phyloP scores from a whole-genome alignment of 2,888 invertebrate genomes.

The Cantharis rufa region DNA sequence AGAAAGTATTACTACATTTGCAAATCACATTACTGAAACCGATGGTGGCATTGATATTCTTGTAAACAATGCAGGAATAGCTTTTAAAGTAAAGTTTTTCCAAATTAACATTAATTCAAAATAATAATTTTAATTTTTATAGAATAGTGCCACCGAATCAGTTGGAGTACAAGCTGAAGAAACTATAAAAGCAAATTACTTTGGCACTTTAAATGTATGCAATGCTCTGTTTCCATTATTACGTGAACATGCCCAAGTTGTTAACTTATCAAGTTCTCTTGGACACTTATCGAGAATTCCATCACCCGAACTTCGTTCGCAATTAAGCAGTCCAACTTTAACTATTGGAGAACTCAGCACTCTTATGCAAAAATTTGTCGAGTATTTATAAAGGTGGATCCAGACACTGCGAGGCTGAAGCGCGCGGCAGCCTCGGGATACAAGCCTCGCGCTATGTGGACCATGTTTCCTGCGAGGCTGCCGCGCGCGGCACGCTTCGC shows the following conservation, averaged over 20 bases:
- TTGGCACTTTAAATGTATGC: constrained; percentile 66
- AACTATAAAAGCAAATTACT: constrained; percentile 73
- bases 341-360: constrained; percentile 56
- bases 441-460: too few species aligned
- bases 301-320: constrained; percentile 59
- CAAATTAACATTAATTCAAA: neutral
- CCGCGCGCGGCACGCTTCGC: too few species aligned
- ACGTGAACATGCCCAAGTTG: constrained; percentile 70
- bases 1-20: constrained; percentile 63
- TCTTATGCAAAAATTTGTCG: neutral
- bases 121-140: constrained; percentile 10
- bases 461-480: too few species aligned
- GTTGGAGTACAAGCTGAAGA: constrained; percentile 70
- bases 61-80: constrained; percentile 78
- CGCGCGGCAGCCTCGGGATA: too few species aligned
- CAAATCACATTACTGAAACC: constrained; percentile 62
- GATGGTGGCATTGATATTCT: constrained; percentile 73
- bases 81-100: constrained; percentile 60
- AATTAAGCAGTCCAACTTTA: constrained; percentile 61
- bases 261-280: constrained; percentile 73
- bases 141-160: constrained; percentile 63
- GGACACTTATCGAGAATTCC: constrained; percentile 68
- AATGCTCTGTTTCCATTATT: constrained; percentile 73
- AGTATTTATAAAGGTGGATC: neutral
- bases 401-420: too few species aligned